Percentiles rank a stretch among this genome's conserved stretches.
Evolutionary conservation across 2,888 invertebrate species (phyloP).

Genomic region (Dynastes maya): DNA sequence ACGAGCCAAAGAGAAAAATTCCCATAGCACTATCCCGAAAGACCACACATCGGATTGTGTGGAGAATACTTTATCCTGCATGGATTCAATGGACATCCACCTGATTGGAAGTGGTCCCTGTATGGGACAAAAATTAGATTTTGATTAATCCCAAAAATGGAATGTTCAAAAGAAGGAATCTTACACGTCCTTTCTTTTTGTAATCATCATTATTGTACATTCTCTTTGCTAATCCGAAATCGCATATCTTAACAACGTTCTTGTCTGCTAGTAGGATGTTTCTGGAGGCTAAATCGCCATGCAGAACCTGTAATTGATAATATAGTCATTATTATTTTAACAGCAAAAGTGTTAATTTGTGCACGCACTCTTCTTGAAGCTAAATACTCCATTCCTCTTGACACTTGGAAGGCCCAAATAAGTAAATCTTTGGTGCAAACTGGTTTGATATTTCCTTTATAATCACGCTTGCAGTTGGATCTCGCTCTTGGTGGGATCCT

Average conservation of each 20-base stretch:
- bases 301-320: slow-evolving; percentile 74
- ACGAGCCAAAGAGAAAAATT: slow-evolving; percentile 81
- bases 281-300: slow-evolving; percentile 92
- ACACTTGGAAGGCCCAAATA: slow-evolving; percentile 94
- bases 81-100: slow-evolving; percentile 77
- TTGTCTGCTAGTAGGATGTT: slow-evolving; percentile 77
- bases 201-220: slow-evolving; percentile 94
- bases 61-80: slow-evolving; percentile 92
- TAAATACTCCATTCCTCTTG: slow-evolving; percentile 95
- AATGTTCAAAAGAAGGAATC: too few relatives aligned
- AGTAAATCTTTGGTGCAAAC: slow-evolving; percentile 79
- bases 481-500: slow-evolving; percentile 83
- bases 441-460: too few relatives aligned
- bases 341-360: not conserved
- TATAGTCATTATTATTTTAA: not conserved
- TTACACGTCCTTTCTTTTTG: slow-evolving; percentile 88
- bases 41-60: slow-evolving; percentile 74
- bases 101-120: slow-evolving; percentile 83
- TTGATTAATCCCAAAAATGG: too few relatives aligned
- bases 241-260: slow-evolving; percentile 91
- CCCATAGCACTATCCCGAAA: slow-evolving; percentile 92
- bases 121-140: not conserved
- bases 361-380: slow-evolving; percentile 84
- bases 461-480: slow-evolving; percentile 79
- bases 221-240: slow-evolving; percentile 94